A percentile compares a stretch with the other conserved stretches of the same genome.
Evolutionary conservation across 2,888 invertebrate genomes (phyloP).

Genomic region (Sceliomorpha sp.): DNA sequence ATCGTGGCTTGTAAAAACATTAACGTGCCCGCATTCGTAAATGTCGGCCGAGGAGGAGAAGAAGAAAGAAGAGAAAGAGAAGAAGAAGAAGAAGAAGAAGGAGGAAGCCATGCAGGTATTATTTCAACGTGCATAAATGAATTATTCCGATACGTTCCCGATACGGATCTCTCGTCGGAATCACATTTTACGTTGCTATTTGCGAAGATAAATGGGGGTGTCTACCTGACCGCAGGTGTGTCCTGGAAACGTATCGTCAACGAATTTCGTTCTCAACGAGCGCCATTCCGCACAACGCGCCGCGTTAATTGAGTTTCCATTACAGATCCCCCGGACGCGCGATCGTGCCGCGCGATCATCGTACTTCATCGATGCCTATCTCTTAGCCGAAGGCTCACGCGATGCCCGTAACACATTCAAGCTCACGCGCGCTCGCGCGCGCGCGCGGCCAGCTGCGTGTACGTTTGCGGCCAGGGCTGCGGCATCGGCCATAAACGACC

Average conservation of each 20-base stretch:
- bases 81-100: no score
- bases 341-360: constrained; percentile 42
- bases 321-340: constrained; percentile 48
- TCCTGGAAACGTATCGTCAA: constrained; percentile 23
- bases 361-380: constrained; percentile 53
- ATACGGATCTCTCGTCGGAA: not conserved
- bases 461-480: no score
- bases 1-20: no score
- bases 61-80: no score
- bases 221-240: constrained; percentile 36
- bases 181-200: constrained; percentile 12
- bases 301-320: constrained; percentile 68
- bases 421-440: no score
- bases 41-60: no score
- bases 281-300: constrained; percentile 35
- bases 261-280: constrained; percentile 27
- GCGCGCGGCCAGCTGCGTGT: no score
- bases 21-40: no score
- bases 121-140: no score
- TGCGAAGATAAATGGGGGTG: constrained; percentile 16
- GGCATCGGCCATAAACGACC: constrained; percentile 47
- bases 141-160: not conserved
- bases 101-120: no score
- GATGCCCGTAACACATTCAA: constrained; percentile 35
- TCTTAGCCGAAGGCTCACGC: constrained; percentile 42